Percentiles rank a stretch among this genome's conserved stretches.
Conservation (phyloP, 2,888 invertebrate species). For the Saturnia japonica region DNA sequence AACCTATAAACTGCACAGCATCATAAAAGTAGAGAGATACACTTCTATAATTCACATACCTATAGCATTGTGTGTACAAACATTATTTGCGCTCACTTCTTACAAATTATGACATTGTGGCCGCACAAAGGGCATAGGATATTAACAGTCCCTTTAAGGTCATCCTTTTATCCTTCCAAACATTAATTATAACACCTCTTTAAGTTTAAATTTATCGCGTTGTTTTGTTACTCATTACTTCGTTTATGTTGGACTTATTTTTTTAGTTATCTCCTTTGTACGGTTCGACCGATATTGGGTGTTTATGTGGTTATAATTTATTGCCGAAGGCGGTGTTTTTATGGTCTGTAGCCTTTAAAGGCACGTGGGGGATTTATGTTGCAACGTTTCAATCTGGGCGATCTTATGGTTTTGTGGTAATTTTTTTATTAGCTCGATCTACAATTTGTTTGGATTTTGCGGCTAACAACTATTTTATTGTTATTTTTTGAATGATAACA, state of each 20-base stretch:
- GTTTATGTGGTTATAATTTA: constrained; percentile 76
- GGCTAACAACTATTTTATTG: constrained; percentile 5
- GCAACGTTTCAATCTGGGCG: constrained; percentile 73
- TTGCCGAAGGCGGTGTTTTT: constrained; percentile 65
- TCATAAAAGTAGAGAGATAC: not conserved
- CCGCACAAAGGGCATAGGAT: constrained; percentile 65
- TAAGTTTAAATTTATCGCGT: constrained; percentile 75
- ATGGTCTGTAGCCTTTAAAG: constrained; percentile 60
- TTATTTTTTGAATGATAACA: too few relatives aligned
- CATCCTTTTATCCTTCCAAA: constrained; percentile 68
- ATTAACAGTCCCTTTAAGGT: constrained; percentile 65
- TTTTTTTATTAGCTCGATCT: constrained; percentile 48
- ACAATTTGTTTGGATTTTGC: constrained; percentile 48
- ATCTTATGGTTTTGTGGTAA: constrained; percentile 55
- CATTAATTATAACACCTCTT: constrained; percentile 81
- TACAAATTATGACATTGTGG: constrained; percentile 70
- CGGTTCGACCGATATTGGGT: constrained; percentile 52
- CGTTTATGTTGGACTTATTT: constrained; percentile 35
- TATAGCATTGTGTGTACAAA: constrained; percentile 35
- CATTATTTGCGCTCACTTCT: constrained; percentile 58
- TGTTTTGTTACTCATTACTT: constrained; percentile 73
- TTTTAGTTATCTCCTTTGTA: constrained; percentile 45
- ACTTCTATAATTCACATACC: constrained; percentile 9
- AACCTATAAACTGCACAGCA: not conserved
- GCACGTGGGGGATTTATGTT: constrained; percentile 73